Evolutionary conservation across 2,797 vertebrate species (phyloP).

Genomic region (Aldrovandia affinis): DNA sequence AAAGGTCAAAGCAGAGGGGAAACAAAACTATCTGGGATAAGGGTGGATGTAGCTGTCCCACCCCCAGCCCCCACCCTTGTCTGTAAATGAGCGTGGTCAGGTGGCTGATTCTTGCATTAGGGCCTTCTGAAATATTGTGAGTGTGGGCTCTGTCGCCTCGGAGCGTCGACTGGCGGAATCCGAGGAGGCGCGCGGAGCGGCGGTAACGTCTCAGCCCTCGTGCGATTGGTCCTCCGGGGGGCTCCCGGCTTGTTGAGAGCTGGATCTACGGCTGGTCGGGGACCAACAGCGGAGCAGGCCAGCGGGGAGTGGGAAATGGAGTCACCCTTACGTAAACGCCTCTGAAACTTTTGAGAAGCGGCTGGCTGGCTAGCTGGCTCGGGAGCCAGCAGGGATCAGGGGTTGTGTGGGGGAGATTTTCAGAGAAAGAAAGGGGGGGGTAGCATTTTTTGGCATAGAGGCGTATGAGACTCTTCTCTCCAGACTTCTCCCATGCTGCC

Average conservation of each 20-base stretch:
- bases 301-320: conserved; percentile 68
- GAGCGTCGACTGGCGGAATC: not conserved
- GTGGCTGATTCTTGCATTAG: not conserved
- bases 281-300: conserved; percentile 41
- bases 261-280: not conserved
- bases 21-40: conserved; percentile 2
- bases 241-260: not conserved
- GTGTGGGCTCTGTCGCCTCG: not conserved
- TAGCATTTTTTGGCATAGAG: not conserved
- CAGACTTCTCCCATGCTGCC: not conserved
- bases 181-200: not conserved
- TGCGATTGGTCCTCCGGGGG: not conserved
- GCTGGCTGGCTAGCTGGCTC: not conserved
- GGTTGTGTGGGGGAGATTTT: conserved; percentile 29
- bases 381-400: conserved; percentile 40
- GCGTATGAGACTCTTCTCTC: not conserved
- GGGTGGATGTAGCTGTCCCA: not conserved
- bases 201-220: not conserved
- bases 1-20: conserved; percentile 23
- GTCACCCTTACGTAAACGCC: conserved; percentile 65
- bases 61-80: not conserved
- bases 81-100: not conserved
- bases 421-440: conserved; percentile 17
- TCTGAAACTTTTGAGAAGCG: not conserved
- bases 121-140: not conserved